Evolutionary conservation across 2,888 invertebrate genomes (phyloP).

Genomic region (Chymomyza procnemis): DNA sequence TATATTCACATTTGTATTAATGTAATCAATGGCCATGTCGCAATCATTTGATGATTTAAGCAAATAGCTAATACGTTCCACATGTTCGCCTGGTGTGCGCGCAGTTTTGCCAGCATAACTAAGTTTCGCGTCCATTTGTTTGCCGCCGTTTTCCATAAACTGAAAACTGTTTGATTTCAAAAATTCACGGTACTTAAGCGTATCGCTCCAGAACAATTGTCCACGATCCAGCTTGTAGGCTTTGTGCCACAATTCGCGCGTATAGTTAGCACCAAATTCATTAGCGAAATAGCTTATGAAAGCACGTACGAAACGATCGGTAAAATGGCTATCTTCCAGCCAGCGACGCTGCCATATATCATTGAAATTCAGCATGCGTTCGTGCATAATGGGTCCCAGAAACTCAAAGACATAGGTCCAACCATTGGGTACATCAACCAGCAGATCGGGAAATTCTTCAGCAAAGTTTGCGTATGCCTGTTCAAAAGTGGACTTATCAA

Average conservation of each 20-base stretch:
- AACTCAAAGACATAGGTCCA: constrained; percentile 75
- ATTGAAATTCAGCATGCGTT: constrained; percentile 55
- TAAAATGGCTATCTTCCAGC: constrained; percentile 47
- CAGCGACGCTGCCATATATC: constrained; percentile 72
- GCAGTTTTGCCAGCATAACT: constrained; percentile 13
- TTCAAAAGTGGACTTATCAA: constrained; percentile 53
- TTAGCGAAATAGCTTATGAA: constrained; percentile 71
- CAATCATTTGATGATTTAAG: constrained; percentile 56
- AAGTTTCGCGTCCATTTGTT: constrained; percentile 31
- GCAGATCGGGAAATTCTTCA: constrained; percentile 64
- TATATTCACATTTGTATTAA: constrained; percentile 75
- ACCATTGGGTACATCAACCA: constrained; percentile 73
- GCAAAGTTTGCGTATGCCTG: constrained; percentile 64
- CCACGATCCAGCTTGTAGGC: constrained; percentile 69
- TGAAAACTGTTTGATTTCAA: constrained; percentile 61
- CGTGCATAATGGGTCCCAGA: constrained; percentile 72
- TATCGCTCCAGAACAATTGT: constrained; percentile 61
- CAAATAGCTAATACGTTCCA: constrained; percentile 70
- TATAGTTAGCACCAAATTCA: constrained; percentile 73
- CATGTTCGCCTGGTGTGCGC: constrained; percentile 55
- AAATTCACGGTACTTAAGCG: constrained; percentile 58
- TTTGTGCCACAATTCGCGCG: constrained; percentile 69
- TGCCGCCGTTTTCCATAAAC: constrained; percentile 60
- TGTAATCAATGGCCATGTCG: constrained; percentile 76
- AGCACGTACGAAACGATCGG: constrained; percentile 66